phyloP scores from a whole-genome alignment of 2,113 vertebrate species.

The Phaethornis superciliosus region DNA sequence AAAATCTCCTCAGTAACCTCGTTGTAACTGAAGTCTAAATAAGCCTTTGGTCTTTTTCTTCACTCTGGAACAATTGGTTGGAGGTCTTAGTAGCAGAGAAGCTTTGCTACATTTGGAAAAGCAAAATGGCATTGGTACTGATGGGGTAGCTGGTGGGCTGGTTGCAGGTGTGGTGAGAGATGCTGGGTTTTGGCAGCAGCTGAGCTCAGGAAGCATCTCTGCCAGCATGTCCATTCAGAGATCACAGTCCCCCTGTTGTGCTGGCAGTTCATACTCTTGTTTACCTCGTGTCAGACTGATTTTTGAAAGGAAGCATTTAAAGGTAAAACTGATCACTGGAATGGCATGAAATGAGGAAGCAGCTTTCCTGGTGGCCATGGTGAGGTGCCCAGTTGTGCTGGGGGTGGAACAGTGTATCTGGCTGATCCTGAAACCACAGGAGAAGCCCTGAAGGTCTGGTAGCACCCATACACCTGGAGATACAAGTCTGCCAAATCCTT shows the following conservation, averaged over 20 bases:
- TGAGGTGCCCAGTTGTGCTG: background rate
- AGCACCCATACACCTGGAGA: rapidly evolving
- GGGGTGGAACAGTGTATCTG: rapidly evolving
- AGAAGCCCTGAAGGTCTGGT: background rate
- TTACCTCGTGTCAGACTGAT: background rate
- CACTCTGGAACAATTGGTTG: background rate
- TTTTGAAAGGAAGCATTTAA: background rate
- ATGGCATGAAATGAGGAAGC: rapidly evolving
- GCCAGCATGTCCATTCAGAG: background rate
- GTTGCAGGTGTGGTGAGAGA: background rate
- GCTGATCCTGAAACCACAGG: background rate
- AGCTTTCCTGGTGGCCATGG: background rate
- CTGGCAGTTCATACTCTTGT: background rate
- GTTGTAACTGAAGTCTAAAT: background rate
- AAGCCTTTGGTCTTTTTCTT: background rate
- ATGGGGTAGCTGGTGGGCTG: background rate
- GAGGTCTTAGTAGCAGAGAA: background rate
- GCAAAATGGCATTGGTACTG: background rate
- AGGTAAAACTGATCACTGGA: background rate
- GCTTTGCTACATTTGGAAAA: background rate
- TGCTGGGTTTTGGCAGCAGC: background rate
- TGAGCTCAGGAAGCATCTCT: constrained; percentile 33
- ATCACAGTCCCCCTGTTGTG: background rate
- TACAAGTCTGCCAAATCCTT: background rate
- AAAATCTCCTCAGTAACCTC: background rate